These are phyloP conservation scores for Ceraclea dissimilis DNA, from an alignment of 2,888 invertebrate species.

Conservation along the genomic window DNA sequence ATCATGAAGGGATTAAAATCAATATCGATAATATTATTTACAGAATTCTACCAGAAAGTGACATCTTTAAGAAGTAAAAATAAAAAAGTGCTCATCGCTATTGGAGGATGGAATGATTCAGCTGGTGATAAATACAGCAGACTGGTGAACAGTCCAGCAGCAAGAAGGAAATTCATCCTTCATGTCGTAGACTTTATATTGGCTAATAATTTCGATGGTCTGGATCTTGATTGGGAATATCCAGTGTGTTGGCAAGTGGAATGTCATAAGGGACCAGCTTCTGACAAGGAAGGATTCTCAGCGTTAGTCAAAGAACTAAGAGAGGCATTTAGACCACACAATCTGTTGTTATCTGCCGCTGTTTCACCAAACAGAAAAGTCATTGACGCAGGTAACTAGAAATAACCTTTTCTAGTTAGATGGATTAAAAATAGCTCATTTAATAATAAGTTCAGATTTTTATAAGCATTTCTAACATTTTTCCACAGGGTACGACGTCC, in stretches of 20 bases:
- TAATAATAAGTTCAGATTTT: too few species aligned
- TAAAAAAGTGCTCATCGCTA: conserved; percentile 75
- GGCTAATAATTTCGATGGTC: conserved; percentile 77
- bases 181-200: conserved; percentile 72
- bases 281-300: conserved; percentile 75
- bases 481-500: conserved; percentile 61
- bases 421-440: too few species aligned
- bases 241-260: conserved; percentile 89
- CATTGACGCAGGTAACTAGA: conserved; percentile 66
- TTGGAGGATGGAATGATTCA: conserved; percentile 95
- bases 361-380: conserved; percentile 80
- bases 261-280: conserved; percentile 71
- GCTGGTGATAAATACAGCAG: conserved; percentile 83
- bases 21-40: conserved; percentile 13
- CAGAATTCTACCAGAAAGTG: conserved; percentile 82
- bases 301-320: conserved; percentile 68
- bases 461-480: too few species aligned
- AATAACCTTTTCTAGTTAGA: neutral
- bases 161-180: conserved; percentile 64
- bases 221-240: conserved; percentile 93
- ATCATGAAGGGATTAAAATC: too few species aligned
- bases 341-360: conserved; percentile 70
- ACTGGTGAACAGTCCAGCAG: conserved; percentile 64
- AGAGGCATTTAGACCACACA: conserved; percentile 61
- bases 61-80: conserved; percentile 63